Base-by-base conservation (phyloP, 2,797 vertebrate genomes). In the Enoplosus armatus region DNA sequence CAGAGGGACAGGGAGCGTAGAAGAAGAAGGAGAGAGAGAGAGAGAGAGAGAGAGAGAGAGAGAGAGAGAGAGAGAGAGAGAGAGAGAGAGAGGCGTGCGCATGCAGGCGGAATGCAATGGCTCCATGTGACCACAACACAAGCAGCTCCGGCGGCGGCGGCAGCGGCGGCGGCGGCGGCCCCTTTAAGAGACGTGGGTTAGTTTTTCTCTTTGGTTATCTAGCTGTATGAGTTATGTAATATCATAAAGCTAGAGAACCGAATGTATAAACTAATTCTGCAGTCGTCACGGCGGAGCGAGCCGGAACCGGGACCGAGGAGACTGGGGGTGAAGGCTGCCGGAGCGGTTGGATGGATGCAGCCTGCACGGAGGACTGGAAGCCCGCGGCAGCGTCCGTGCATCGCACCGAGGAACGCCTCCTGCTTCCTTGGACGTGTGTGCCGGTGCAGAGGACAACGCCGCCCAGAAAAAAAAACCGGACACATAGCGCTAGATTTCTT, bases 181-280 rank as follows among this genome's bases (percentile, higher is more conserved):
- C 95, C 95, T 96, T 96, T 96, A 96, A 96, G 95, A 95, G 91
- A 94, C 88, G 87, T 97, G 95, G 96, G 94, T 93, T 93, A 96
- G 96, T 96, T 98, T 97, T 96, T 98, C 94, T 97, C 97, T 97
- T 97, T 97, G 97, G 97, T 97, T 97, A 97, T 97, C 97, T 97
- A 97, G 97, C 97, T 97, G 97, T 97, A 97, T 97, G 97, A 97
- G 96, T 97, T 95, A 96, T 96, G 95, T 95, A 96, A 97, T 97
- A 95, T 98, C 97, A 98, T 98, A 98, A 98, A 98, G 97, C 97
- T 98, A 98, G 97, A 97, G 96, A 98, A 98, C 97, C 97, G 97
- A 98, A 98, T 95, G 97, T 97, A 98, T 89, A 96, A 98, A 97
- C 96, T 96, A 93, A 62, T 96, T 89, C 95, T 66, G 85, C 89